Conservation (phyloP, 2,113 vertebrate species). For the Microtus pennsylvanicus region DNA sequence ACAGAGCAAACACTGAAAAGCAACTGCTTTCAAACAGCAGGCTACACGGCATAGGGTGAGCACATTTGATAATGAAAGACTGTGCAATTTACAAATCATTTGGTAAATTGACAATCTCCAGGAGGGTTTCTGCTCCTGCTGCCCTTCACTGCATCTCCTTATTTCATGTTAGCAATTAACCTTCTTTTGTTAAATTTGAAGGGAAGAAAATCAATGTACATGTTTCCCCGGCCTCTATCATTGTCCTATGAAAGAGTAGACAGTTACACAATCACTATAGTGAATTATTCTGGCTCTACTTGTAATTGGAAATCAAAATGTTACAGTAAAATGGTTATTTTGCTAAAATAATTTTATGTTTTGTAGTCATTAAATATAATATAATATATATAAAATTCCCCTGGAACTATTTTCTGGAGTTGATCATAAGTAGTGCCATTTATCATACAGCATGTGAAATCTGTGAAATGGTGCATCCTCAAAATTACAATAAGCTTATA, state of each 20-base stretch:
- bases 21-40: conserved; percentile 56
- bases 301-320: conserved; percentile 2
- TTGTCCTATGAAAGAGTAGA: neutral
- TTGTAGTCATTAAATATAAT: neutral
- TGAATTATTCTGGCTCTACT: neutral
- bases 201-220: neutral
- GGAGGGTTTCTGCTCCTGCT: conserved; percentile 19
- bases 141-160: neutral
- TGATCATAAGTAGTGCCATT: neutral
- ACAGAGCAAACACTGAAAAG: conserved; percentile 1
- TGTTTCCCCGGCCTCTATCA: neutral
- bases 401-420: neutral
- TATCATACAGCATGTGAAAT: neutral
- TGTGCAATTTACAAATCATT: conserved; percentile 67
- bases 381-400: neutral
- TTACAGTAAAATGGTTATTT: neutral
- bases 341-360: neutral
- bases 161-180: conserved; percentile 51
- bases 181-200: conserved; percentile 44
- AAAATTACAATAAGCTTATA: neutral
- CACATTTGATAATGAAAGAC: conserved; percentile 41
- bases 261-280: neutral
- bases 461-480: neutral
- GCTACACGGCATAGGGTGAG: neutral
- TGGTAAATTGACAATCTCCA: conserved; percentile 54